A percentile compares a stretch with the other conserved stretches of the same genome.
phyloP scores from a whole-genome alignment of 2,888 invertebrate genomes.

The Lepidonotus clava region DNA sequence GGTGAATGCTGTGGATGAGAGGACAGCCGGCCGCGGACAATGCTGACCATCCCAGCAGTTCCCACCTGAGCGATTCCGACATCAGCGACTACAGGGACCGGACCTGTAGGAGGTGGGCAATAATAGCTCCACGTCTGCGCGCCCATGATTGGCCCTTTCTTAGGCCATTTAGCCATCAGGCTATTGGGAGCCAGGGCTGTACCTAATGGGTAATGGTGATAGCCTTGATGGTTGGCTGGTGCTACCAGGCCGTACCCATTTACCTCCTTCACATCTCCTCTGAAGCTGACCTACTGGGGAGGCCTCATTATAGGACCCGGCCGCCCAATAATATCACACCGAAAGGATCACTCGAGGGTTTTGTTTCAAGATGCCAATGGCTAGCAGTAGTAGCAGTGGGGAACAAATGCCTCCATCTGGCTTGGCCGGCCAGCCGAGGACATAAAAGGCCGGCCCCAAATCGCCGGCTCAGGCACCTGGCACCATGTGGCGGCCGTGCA shows the following conservation, averaged over 20 bases:
- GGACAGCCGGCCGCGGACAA: constrained; percentile 30
- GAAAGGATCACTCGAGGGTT: constrained; percentile 28
- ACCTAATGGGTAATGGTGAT: constrained; percentile 43
- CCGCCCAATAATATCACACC: constrained; percentile 44
- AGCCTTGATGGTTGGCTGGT: constrained; percentile 34
- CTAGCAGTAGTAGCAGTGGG: neutral
- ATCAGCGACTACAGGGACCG: constrained; percentile 6
- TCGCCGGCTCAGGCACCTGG: constrained; percentile 2
- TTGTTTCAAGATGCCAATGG: constrained; percentile 27
- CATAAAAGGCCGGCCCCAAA: neutral
- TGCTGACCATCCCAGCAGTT: neutral
- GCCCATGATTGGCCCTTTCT: constrained; percentile 36
- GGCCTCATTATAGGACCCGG: neutral
- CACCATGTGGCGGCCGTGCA: neutral
- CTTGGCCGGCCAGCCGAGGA: neutral
- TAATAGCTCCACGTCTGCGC: constrained; percentile 34
- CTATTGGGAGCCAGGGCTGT: constrained; percentile 1
- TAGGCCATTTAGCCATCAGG: constrained; percentile 41
- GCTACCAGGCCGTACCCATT: neutral
- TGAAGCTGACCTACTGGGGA: constrained; percentile 34
- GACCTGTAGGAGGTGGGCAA: neutral
- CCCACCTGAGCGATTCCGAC: constrained; percentile 34
- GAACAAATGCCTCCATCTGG: constrained; percentile 14
- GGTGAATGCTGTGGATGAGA: constrained; percentile 28
- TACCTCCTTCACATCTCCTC: constrained; percentile 40